A percentile compares a stretch with the other conserved stretches of the same genome.
Conservation (phyloP, 2,797 vertebrate genomes). For the Orientallactaga sibirica region DNA sequence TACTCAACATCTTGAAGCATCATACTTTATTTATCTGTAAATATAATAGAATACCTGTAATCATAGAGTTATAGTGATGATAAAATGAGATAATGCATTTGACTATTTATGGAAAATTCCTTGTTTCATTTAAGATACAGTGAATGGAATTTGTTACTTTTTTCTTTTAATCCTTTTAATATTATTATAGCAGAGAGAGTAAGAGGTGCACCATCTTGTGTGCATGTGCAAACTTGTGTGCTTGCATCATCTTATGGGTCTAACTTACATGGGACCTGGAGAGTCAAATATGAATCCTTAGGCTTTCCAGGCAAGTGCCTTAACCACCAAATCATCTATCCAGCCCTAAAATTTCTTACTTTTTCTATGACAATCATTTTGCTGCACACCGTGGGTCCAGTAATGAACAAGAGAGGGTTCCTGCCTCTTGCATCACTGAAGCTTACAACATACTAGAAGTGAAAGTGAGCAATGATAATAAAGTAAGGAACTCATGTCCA, state of each 20-base stretch:
- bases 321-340: too few relatives aligned
- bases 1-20: background rate
- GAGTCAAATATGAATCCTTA: too few relatives aligned
- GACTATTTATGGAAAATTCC: background rate
- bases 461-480: background rate
- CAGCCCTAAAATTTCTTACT: background rate
- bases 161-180: background rate
- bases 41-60: background rate
- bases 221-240: too few relatives aligned
- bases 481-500: background rate
- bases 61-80: background rate
- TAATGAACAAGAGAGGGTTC: background rate
- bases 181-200: too few relatives aligned
- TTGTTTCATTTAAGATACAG: background rate
- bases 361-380: background rate
- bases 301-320: too few relatives aligned
- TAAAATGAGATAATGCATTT: background rate
- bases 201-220: too few relatives aligned
- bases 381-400: background rate
- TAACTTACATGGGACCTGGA: too few relatives aligned
- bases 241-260: too few relatives aligned
- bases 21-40: background rate
- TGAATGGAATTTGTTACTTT: background rate
- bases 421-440: background rate
- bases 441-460: background rate